Conservation (phyloP, 2,113 vertebrate species). For the Gasterosteus nipponicus region DNA sequence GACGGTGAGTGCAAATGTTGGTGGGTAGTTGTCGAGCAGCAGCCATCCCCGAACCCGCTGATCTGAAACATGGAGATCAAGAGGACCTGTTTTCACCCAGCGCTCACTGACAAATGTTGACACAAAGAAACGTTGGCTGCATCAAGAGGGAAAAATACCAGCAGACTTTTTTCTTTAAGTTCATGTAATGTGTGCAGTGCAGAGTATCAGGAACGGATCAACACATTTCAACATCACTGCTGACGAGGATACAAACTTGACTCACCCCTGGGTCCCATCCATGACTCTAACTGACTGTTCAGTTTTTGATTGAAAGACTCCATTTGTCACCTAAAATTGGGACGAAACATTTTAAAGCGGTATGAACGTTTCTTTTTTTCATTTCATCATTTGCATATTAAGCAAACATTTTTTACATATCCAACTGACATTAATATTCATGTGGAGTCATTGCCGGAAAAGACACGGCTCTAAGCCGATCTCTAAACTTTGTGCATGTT, state of each 20-base stretch:
- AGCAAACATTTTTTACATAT: background rate
- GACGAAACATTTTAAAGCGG: background rate
- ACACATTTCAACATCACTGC: background rate
- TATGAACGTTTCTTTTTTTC: background rate
- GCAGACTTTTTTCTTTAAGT: slow-evolving; percentile 10
- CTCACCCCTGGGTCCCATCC: slow-evolving; percentile 95
- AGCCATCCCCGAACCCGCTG: slow-evolving; percentile 92
- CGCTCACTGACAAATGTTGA: slow-evolving; percentile 13
- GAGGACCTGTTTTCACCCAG: background rate
- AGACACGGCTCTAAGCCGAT: background rate
- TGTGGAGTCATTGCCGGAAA: background rate
- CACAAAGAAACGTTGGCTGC: slow-evolving; percentile 5
- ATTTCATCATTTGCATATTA: background rate
- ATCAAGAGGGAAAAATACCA: background rate
- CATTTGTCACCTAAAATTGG: slow-evolving; percentile 86
- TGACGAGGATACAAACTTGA: background rate
- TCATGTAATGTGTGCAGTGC: background rate
- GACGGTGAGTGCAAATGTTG: slow-evolving; percentile 88
- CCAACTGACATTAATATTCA: background rate
- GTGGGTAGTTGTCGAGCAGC: slow-evolving; percentile 91
- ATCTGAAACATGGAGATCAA: slow-evolving; percentile 83
- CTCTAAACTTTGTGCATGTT: slow-evolving; percentile 11
- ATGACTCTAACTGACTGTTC: slow-evolving; percentile 89
- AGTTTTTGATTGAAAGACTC: slow-evolving; percentile 89
- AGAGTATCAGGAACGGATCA: background rate